These are phyloP conservation scores for Meles meles DNA, from an alignment of 2,113 vertebrate species.

Conservation along the genomic window DNA sequence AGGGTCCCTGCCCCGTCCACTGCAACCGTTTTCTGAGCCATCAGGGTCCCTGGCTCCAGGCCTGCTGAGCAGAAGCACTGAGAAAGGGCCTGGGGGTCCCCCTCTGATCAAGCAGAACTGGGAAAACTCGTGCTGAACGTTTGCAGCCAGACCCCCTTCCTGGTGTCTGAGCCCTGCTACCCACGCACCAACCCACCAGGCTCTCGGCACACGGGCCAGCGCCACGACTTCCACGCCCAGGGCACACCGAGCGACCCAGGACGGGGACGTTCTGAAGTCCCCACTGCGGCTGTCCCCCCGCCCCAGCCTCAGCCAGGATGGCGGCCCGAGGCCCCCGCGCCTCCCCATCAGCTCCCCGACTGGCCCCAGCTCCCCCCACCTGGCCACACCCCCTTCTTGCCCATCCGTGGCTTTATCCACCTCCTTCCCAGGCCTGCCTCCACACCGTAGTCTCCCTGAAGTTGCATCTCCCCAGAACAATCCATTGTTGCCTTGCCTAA, in stretches of 20 bases:
- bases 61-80: not conserved
- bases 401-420: fast-evolving
- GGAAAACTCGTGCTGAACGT: fast-evolving
- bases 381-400: too few species aligned
- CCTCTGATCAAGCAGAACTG: fast-evolving
- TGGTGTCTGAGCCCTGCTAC: fast-evolving
- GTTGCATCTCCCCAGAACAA: too few species aligned
- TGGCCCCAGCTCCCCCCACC: fast-evolving
- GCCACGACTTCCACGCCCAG: fast-evolving
- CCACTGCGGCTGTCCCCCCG: fast-evolving
- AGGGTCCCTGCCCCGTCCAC: too few species aligned
- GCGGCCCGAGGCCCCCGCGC: not conserved
- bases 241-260: too few species aligned
- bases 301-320: not conserved
- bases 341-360: not conserved
- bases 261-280: not conserved
- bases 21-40: fast-evolving
- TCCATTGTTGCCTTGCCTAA: fast-evolving
- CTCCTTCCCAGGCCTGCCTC: fast-evolving
- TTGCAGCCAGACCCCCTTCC: not conserved
- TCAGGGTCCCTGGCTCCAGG: not conserved
- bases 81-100: fast-evolving
- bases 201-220: fast-evolving
- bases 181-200: fast-evolving
- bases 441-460: not conserved